These are phyloP conservation scores for Carposina sasakii DNA, from an alignment of 1,140 invertebrate species.

Conservation along the genomic window DNA sequence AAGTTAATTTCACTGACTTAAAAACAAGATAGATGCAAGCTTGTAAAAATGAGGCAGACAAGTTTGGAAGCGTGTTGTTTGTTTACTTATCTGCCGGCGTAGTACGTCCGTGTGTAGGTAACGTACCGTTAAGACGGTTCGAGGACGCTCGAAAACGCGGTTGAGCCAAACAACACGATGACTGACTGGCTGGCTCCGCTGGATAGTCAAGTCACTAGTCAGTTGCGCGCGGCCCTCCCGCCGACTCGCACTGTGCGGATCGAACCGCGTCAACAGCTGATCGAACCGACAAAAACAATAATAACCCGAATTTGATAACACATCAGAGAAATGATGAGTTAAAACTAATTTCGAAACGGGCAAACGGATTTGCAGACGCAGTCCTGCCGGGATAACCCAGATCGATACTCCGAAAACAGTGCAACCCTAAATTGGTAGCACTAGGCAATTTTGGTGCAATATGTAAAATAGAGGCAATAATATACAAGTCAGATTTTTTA, in stretches of 20 bases:
- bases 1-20: no score
- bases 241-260: constrained; percentile 30
- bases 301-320: no score
- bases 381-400: constrained; percentile 9
- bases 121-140: constrained; percentile 47
- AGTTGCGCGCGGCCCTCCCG: constrained; percentile 56
- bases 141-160: constrained; percentile 26
- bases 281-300: no score
- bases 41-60: neutral
- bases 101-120: constrained; percentile 57
- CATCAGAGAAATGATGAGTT: no score
- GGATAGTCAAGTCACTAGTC: constrained; percentile 24
- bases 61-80: constrained; percentile 23
- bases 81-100: constrained; percentile 63
- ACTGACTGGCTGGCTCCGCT: constrained; percentile 12
- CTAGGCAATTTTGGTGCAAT: constrained; percentile 32
- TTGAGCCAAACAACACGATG: constrained; percentile 10
- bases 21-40: no score
- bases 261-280: constrained; percentile 43
- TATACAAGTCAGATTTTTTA: constrained; percentile 22
- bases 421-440: constrained; percentile 22
- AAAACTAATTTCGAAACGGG: neutral
- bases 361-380: constrained; percentile 19
- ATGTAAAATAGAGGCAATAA: constrained; percentile 20
- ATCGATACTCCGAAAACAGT: constrained; percentile 43